phyloP scores from a whole-genome alignment of 2,888 invertebrate species.

The Danaus chrysippus region DNA sequence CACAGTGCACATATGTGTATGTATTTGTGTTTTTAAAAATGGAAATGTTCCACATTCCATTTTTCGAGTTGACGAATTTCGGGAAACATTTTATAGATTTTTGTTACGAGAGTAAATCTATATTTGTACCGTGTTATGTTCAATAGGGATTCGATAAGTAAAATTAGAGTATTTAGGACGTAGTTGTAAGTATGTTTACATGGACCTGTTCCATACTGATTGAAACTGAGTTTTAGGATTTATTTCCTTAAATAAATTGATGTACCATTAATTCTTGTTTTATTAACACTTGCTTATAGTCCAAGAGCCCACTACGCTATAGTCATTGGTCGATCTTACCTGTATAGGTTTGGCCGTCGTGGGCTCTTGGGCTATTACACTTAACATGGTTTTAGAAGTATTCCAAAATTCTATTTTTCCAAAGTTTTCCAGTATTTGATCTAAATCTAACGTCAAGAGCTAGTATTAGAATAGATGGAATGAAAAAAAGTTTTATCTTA shows the following conservation, averaged over 20 bases:
- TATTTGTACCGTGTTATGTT: constrained; percentile 21
- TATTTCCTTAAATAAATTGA: constrained; percentile 35
- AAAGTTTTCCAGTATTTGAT: too few relatives aligned
- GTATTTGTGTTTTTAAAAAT: neutral
- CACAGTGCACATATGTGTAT: too few relatives aligned
- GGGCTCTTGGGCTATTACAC: too few relatives aligned
- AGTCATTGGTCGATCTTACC: too few relatives aligned
- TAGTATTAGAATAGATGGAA: too few relatives aligned
- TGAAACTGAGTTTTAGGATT: constrained; percentile 27
- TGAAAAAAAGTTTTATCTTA: too few relatives aligned
- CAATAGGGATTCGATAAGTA: constrained; percentile 19
- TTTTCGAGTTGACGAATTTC: constrained; percentile 18
- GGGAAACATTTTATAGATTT: constrained; percentile 12
- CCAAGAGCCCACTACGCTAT: too few relatives aligned
- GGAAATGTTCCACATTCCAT: constrained; percentile 31
- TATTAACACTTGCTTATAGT: constrained; percentile 9
- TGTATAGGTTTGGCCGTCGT: too few relatives aligned
- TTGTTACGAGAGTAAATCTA: constrained; percentile 21
- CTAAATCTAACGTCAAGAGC: too few relatives aligned
- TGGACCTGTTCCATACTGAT: constrained; percentile 30
- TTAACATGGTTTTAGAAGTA: too few relatives aligned
- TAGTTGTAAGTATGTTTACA: constrained; percentile 30
- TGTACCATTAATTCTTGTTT: constrained; percentile 28
- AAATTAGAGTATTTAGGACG: constrained; percentile 27
- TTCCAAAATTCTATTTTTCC: too few relatives aligned